Evolutionary conservation across 1,140 invertebrate species (phyloP).

Genomic region (Calliphora vicina): DNA sequence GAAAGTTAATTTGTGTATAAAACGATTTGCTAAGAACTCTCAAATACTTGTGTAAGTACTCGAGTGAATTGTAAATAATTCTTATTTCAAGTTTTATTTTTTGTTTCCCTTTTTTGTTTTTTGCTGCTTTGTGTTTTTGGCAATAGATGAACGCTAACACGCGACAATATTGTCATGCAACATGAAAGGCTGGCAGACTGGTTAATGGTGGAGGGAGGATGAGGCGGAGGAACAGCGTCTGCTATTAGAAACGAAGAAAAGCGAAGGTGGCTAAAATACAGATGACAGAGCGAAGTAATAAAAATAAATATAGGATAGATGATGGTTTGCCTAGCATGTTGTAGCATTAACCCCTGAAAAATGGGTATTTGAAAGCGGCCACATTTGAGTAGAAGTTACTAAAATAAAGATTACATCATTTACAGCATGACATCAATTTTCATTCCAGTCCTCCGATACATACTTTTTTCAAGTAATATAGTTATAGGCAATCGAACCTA

Average conservation of each 20-base stretch:
- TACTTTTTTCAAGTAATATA: too few relatives aligned
- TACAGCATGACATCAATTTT: too few relatives aligned
- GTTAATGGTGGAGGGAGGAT: background rate
- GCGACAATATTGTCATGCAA: constrained; percentile 19
- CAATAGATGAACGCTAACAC: constrained; percentile 16
- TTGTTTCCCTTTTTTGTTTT: background rate
- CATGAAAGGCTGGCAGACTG: background rate
- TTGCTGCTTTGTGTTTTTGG: too few relatives aligned
- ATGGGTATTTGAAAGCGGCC: too few relatives aligned
- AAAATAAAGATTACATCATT: too few relatives aligned
- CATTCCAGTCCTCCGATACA: too few relatives aligned
- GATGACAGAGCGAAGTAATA: background rate
- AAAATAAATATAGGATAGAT: background rate
- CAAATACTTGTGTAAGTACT: background rate
- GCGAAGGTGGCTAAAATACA: background rate
- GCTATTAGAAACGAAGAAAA: background rate
- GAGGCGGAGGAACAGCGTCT: background rate
- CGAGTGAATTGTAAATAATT: background rate
- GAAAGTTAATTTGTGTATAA: constrained; percentile 31
- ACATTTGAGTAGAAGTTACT: too few relatives aligned
- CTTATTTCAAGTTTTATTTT: background rate
- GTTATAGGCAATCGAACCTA: too few relatives aligned
- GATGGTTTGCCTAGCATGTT: background rate
- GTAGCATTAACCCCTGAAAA: background rate
- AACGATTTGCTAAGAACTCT: constrained; percentile 22